phyloP scores from a whole-genome alignment of 64 coral and sea anemone species.

The Acropora yongei region DNA sequence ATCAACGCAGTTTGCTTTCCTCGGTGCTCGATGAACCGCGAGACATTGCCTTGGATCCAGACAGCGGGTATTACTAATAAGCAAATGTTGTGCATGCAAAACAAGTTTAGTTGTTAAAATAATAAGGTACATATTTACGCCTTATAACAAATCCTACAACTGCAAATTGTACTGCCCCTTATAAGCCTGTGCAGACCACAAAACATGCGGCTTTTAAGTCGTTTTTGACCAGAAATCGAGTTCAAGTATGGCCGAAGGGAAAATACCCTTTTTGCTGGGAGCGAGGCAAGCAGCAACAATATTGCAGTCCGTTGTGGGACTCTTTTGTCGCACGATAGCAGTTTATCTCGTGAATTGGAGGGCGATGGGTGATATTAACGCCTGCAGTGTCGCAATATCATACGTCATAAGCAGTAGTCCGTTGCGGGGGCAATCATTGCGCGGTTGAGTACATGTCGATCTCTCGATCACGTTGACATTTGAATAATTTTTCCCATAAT shows the following conservation, averaged over 20 bases:
- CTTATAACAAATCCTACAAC: neutral
- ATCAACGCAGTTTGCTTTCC: conserved; percentile 24
- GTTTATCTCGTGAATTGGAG: too few species aligned
- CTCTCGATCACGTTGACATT: too few species aligned
- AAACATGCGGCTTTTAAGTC: neutral
- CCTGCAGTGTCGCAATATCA: too few species aligned
- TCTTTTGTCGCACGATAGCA: too few species aligned
- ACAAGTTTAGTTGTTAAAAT: neutral
- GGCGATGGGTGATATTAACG: too few species aligned
- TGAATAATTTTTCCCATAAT: too few species aligned
- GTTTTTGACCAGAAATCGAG: neutral
- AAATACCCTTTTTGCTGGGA: neutral
- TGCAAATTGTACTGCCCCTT: neutral
- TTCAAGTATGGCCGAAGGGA: neutral
- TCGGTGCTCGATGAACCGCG: conserved; percentile 1
- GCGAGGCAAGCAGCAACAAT: too few species aligned
- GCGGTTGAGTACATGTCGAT: too few species aligned
- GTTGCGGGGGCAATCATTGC: too few species aligned
- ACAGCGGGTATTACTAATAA: neutral
- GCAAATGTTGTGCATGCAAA: neutral
- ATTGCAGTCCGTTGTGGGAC: too few species aligned
- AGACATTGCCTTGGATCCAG: conserved; percentile 41
- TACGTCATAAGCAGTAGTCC: too few species aligned
- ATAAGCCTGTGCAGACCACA: neutral
- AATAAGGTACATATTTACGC: neutral